Evolutionary conservation across 2,797 vertebrate genomes (phyloP), one percentile per base, ranked within the genome.

Genomic region (Acanthurus lineatus): DNA sequence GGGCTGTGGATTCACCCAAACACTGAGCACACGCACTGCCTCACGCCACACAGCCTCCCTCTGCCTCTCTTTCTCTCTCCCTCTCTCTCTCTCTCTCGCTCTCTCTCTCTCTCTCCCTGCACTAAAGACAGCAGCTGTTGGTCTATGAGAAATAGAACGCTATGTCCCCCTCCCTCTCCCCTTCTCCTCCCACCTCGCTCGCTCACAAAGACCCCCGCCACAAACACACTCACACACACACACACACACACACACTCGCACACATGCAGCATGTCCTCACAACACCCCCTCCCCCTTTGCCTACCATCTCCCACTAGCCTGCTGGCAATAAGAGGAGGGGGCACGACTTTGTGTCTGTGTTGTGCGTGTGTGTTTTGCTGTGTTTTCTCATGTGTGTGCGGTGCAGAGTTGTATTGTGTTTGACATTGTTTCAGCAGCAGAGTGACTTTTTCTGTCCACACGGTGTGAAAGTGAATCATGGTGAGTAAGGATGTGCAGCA

Each of bases 91-190:
- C 72, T 79, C 84, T 89, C 81, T 70, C 56, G 65, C 77, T 62
- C 73, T 49, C 76, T 73, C 57, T 69, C 79, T 81, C 72, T 79
- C 84, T 89, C 82, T 69, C 54, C 49, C 68, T 44, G 86, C 88
- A 91, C 92, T 93, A 86, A 93, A 94, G 89, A 91, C 93, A 91
- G 92, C 92, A 95, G 93, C 94, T 95, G 94, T 90, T 94, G 90
- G 82, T 90, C 94, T 90, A 89, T 93, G 91, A 94, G 94, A 94
- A 95, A 93, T 92, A 92, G 92, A 95, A 94, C 92, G 81, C 91
- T 84, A 67, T 91, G 90, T 91, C 83, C 90, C 88, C 86, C 91
- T 77, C 88, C 78, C 86, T 85, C 82, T 84, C 86, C 67, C 70
- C 85, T 79, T 82, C 88, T 91, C 89, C 92, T 91, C 90, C 91